Percentiles rank a stretch among this genome's conserved stretches.
Conservation (phyloP, 2,113 vertebrate species). For the Cettia cetti region DNA sequence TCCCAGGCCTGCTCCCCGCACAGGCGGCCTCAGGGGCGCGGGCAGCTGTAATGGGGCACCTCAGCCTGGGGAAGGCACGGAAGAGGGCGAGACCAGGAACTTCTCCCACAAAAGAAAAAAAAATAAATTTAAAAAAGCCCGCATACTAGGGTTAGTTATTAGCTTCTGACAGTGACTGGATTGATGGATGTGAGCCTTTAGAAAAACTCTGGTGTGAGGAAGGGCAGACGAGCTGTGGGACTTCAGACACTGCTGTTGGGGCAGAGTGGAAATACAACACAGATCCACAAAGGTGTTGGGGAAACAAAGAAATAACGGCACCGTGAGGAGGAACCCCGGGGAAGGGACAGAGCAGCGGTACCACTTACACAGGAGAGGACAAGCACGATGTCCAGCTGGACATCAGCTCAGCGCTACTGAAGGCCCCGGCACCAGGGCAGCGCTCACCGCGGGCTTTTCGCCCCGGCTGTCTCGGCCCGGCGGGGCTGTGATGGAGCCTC, state of each 20-base stretch:
- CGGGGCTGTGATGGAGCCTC: fast-evolving
- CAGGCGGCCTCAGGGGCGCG: fast-evolving
- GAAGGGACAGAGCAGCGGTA: fast-evolving
- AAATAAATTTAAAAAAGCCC: too few relatives aligned
- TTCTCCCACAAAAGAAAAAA: fast-evolving
- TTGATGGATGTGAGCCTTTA: not conserved
- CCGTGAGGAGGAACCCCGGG: not conserved
- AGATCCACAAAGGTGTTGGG: fast-evolving
- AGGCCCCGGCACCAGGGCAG: not conserved
- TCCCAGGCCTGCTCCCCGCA: not conserved
- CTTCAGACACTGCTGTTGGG: not conserved
- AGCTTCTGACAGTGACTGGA: fast-evolving
- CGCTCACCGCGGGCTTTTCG: not conserved
- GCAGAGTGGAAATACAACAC: fast-evolving
- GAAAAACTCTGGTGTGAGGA: not conserved
- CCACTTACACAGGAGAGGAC: fast-evolving
- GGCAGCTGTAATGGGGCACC: not conserved
- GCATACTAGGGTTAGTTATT: fast-evolving
- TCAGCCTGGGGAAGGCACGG: fast-evolving
- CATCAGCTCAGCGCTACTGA: not conserved
- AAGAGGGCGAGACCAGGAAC: fast-evolving
- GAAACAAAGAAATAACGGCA: too few relatives aligned
- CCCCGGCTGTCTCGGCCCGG: too few relatives aligned
- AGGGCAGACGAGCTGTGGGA: too few relatives aligned
- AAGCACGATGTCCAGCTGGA: fast-evolving